Base-by-base conservation (phyloP, 2,113 vertebrate species). In the Hemibagrus wyckioides region DNA sequence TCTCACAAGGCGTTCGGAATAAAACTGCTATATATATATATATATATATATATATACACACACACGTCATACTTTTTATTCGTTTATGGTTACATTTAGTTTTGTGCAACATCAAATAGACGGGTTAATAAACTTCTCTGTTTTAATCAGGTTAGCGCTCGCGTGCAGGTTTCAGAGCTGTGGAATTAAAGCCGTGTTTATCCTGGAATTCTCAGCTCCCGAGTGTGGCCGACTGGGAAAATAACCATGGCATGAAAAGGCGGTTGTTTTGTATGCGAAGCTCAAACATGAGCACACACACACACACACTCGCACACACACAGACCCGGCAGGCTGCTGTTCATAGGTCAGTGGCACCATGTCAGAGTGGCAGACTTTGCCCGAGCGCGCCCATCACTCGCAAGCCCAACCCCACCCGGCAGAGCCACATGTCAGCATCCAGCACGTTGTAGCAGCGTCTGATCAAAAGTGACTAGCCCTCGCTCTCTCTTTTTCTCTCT, bases 401-500 rank as follows among this genome's bases (percentile, higher is more conserved):
- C 13, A 17, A 33, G 6, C 54, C 25, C 61, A 2, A 28, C 59
- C 48, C 61, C n/a, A 41, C 36, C n/a, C 79, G 17, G 65, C 80
- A 36, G 85, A 82, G 50, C 80, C 50, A 36, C 80, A 86, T 86
- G 80, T 83, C 86, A 83, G 54, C 39, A 63, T 71, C 52, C 86
- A 54, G 86, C 81, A 83, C 36, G 17, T 50, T 61, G 52, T 14
- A 83, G 69, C n/a, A 39, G 65, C 33, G 71, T 28, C 69, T 87
- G 69, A 87, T 83, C 56, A 6, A 50, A 83, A 77, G 56, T 52
- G 86, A 83, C 81, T 83, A 81, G 69, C 48, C 33, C 86, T 39
- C 92, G 89, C 92, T 92, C 92, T 89, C 90, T 85, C 90, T 91
- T 93, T 91, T 92, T 93, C 88, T 92, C 93, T 92, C 88, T 82